A percentile compares a stretch with the other conserved stretches of the same genome.
Evolutionary conservation across 2,888 invertebrate genomes (phyloP).

Genomic region (Nasonia oneida): DNA sequence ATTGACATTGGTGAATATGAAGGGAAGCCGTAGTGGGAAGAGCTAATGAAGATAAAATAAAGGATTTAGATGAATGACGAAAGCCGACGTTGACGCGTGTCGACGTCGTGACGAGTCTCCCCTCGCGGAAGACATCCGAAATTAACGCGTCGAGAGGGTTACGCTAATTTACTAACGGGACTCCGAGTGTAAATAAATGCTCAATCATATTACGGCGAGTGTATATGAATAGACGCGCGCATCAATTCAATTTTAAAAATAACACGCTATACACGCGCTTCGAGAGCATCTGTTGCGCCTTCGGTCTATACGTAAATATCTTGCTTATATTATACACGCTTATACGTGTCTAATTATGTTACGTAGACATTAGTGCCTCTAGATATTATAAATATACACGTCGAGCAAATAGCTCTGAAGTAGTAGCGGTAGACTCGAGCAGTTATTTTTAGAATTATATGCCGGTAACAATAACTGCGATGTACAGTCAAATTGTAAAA

Average conservation of each 20-base stretch:
- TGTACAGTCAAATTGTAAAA: no score
- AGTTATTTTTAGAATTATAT: no score
- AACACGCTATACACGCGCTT: slow-evolving; percentile 22
- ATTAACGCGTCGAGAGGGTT: slow-evolving; percentile 58
- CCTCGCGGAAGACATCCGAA: slow-evolving; percentile 36
- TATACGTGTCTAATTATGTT: slow-evolving; percentile 1
- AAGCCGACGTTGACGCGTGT: slow-evolving; percentile 71
- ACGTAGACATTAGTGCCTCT: background rate
- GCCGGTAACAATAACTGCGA: no score
- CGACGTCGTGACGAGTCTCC: slow-evolving; percentile 35
- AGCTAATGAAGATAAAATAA: slow-evolving; percentile 10
- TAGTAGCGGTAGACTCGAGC: no score
- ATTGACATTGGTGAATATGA: background rate
- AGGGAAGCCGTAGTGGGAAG: background rate
- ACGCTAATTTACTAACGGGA: slow-evolving; percentile 58
- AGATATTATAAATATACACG: background rate
- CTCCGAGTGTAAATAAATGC: slow-evolving; percentile 55
- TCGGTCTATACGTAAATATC: slow-evolving; percentile 30
- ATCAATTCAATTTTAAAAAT: slow-evolving; percentile 57
- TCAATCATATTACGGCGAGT: slow-evolving; percentile 52
- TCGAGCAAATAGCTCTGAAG: no score
- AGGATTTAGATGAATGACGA: slow-evolving; percentile 71
- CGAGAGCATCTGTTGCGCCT: slow-evolving; percentile 43
- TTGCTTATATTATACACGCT: slow-evolving; percentile 9
- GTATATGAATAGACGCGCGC: slow-evolving; percentile 49